These are phyloP conservation scores for Diacarnus erythraeanus DNA, from an alignment of 37 sponge, comb jelly and placozoan genomes.

Conservation along the genomic window DNA sequence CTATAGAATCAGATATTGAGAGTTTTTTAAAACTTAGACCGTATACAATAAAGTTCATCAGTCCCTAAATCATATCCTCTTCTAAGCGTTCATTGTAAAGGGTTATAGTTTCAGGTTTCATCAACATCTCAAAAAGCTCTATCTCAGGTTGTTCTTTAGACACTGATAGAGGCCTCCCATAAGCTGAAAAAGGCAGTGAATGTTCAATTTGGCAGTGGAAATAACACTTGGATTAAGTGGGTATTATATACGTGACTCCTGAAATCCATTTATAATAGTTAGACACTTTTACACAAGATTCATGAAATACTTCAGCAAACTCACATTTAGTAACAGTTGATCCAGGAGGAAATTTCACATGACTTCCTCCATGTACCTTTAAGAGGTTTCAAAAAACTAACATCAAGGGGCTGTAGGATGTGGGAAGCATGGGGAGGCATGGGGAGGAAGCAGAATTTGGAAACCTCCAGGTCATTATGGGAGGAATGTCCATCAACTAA, in stretches of 20 bases:
- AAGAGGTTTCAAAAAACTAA: slow-evolving; percentile 22
- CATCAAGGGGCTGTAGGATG: slow-evolving; percentile 27
- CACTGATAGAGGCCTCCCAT: background rate
- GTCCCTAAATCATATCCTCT: slow-evolving; percentile 37
- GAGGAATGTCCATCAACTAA: slow-evolving; percentile 17
- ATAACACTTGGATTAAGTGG: slow-evolving; percentile 27
- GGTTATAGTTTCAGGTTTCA: slow-evolving; percentile 3
- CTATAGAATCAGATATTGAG: background rate
- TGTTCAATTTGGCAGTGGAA: background rate
- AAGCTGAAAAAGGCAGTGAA: background rate
- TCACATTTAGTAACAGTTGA: slow-evolving; percentile 12
- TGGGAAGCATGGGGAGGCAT: slow-evolving; percentile 48
- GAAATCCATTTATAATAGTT: slow-evolving; percentile 36
- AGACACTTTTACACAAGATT: slow-evolving; percentile 22
- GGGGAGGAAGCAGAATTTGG: background rate
- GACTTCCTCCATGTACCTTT: slow-evolving; percentile 21
- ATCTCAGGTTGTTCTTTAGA: background rate
- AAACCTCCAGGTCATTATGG: slow-evolving; percentile 17
- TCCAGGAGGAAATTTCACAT: background rate
- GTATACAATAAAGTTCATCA: slow-evolving; percentile 27
- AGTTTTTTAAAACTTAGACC: slow-evolving; percentile 30
- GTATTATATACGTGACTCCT: slow-evolving; percentile 18
- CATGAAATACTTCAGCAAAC: slow-evolving; percentile 34
- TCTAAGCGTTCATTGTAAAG: background rate
- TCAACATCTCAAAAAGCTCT: background rate